Base-by-base conservation (phyloP, 2,888 invertebrate species). In the Eristalis intricaria region DNA sequence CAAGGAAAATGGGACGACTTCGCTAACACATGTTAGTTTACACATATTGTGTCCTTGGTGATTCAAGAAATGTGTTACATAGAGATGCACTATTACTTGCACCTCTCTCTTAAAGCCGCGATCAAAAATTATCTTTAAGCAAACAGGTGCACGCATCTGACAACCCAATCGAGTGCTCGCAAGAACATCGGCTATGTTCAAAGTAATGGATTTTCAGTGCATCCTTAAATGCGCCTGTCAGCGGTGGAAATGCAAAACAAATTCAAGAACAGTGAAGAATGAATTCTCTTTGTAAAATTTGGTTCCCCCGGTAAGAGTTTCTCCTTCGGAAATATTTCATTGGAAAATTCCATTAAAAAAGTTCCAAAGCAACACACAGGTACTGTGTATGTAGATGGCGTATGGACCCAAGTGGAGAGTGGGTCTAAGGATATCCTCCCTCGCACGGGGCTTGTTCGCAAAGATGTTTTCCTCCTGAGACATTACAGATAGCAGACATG, bases 321-420 rank as follows among this genome's bases (percentile, higher is more conserved):
- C 61, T 43, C 64, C 15, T 15, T 38, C 58, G 84, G 64, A 60
- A 64, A 23, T 75, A 56, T 65, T 75, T 65, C 56, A 63, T 40
- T 66, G 70, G 29, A 32, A 74, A 76, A 81, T 84, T 71, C 84
- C 84, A 85, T 85, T 85, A 83, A 69, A 77, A 80, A 81, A 80
- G 32, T 71, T 85, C 56, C 29, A 43, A 26, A 29, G 68, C 23
- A 76, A 76, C 32, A 81, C 61, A 64, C 56, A 13, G 32, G 32
- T 38, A 2, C 50, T 50, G 7, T 19, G 19, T 50, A 50, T 43
- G 38, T 66, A 66, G 38, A 68, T 71, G 75, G 66, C 71, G 65
- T 66, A 70, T 65, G 43, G 4, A n/a, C 15, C 58, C 65, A 40
- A 69, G 75, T 61, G 69, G 84, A 63, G 66, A 73, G 66, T 11